Evolutionary conservation across 2,797 vertebrate species (phyloP).

Genomic region (Dromococcyx pavoninus): DNA sequence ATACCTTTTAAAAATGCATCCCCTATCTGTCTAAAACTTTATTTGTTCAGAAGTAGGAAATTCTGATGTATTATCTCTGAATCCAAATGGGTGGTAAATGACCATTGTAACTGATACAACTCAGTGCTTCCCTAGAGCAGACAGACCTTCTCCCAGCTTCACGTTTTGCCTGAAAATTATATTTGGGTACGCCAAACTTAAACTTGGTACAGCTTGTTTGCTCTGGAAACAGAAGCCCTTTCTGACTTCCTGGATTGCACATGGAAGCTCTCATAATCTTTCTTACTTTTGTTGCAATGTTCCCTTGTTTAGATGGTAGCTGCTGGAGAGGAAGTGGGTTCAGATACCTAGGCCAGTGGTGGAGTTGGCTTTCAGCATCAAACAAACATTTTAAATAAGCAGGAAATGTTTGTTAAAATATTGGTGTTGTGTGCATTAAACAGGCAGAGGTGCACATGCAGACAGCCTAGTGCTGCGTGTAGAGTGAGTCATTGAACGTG

Average conservation of each 20-base stretch:
- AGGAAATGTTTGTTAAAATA: constrained; percentile 28
- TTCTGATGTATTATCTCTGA: neutral
- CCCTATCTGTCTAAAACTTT: neutral
- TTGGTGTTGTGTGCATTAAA: neutral
- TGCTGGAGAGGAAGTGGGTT: neutral
- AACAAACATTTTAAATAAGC: constrained; percentile 35
- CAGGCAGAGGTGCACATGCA: neutral
- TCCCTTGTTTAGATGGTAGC: neutral
- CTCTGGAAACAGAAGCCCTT: constrained; percentile 26
- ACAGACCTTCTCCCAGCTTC: neutral
- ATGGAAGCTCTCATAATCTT: neutral
- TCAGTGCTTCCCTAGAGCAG: neutral
- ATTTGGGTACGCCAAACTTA: neutral
- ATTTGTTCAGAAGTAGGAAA: neutral
- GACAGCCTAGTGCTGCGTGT: neutral
- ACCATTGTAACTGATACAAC: accelerated
- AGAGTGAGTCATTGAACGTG: neutral
- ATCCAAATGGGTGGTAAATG: neutral
- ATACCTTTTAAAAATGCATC: neutral
- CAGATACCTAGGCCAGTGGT: neutral
- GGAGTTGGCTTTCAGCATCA: neutral
- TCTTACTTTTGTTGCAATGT: neutral
- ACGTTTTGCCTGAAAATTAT: neutral
- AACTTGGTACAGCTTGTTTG: neutral
- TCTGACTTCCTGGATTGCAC: neutral